Conservation (phyloP, 2,113 vertebrate species). For the Carassius auratus region DNA sequence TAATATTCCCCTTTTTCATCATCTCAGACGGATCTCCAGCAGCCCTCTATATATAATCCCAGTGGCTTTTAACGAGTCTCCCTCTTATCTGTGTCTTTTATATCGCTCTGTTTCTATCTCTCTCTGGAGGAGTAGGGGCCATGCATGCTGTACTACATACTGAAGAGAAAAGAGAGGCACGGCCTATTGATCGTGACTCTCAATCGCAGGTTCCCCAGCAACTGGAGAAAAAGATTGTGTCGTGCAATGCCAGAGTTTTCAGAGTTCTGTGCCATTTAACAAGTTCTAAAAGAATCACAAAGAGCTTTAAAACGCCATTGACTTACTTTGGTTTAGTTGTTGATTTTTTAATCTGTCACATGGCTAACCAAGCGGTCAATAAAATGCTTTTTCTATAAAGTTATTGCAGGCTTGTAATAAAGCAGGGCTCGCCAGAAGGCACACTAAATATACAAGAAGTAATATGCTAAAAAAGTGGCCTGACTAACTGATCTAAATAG, state of each 20-base stretch:
- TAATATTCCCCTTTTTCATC: constrained; percentile 35
- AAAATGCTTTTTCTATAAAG: not conserved
- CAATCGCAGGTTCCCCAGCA: constrained; percentile 37
- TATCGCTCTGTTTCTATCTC: constrained; percentile 8
- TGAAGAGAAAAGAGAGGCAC: constrained; percentile 38
- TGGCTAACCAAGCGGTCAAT: not conserved
- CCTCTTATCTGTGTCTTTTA: constrained; percentile 30
- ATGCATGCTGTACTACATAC: constrained; percentile 49
- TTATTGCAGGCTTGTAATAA: not conserved
- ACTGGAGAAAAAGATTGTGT: not conserved
- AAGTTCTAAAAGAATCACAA: not conserved
- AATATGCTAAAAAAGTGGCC: not conserved
- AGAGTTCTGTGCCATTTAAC: constrained; percentile 6
- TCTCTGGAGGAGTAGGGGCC: constrained; percentile 41
- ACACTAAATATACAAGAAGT: not conserved
- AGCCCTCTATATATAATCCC: constrained; percentile 39
- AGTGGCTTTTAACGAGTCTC: constrained; percentile 40
- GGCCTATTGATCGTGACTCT: constrained; percentile 48
- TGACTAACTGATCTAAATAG: not conserved
- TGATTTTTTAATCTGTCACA: not conserved
- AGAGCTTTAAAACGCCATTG: not conserved
- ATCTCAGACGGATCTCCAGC: constrained; percentile 28
- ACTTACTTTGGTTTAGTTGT: not conserved
- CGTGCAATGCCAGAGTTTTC: not conserved
- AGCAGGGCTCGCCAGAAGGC: too few relatives aligned